Percentiles rank a stretch among this genome's conserved stretches.
phyloP scores from a whole-genome alignment of 2,888 invertebrate genomes.

The Deroplatys truncata region DNA sequence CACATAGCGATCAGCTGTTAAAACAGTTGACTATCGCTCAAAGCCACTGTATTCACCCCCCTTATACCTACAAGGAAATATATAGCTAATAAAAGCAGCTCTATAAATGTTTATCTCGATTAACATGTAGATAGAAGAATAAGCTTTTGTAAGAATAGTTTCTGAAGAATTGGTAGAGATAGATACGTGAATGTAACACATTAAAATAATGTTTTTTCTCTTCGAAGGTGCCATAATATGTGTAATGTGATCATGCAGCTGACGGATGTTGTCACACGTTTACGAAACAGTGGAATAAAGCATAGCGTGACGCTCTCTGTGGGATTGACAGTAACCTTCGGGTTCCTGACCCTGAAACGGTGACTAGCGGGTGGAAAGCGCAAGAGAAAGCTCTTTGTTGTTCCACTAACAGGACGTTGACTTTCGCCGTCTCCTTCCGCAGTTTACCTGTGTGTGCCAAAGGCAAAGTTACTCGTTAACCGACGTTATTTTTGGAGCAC shows the following conservation, averaged over 20 bases:
- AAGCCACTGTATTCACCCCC: no score
- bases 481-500: neutral
- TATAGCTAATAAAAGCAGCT: no score
- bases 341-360: conserved; percentile 23
- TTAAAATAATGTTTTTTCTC: no score
- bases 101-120: no score
- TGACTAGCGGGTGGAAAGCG: neutral
- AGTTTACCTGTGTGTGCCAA: neutral
- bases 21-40: no score
- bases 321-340: neutral
- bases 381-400: neutral
- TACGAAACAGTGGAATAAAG: neutral
- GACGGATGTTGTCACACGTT: neutral
- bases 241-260: neutral
- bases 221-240: no score
- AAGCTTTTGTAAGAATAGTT: no score
- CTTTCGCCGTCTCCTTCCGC: neutral
- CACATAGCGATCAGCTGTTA: no score
- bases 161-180: no score
- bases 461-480: neutral
- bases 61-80: no score
- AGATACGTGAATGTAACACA: no score
- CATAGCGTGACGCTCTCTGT: neutral
- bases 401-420: neutral
- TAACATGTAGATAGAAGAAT: no score